Evolutionary conservation across 2,113 vertebrate species (phyloP), one percentile per base, ranked within the genome.

Genomic region (Mesocricetus auratus): DNA sequence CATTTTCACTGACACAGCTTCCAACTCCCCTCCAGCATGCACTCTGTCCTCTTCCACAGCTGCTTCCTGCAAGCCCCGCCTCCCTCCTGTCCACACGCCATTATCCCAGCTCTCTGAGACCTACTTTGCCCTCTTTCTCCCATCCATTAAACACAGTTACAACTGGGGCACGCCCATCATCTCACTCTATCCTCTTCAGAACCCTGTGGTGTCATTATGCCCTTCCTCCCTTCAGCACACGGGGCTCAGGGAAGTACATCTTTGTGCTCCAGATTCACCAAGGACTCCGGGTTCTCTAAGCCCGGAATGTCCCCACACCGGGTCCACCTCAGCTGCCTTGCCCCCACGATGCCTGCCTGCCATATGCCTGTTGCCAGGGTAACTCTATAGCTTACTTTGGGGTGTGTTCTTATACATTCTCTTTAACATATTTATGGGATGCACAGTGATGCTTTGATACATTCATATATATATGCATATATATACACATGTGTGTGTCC

Each of bases 261-360:
- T 1, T 6, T 0, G 0, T 0, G 29, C 62, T 17, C 9, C 1
- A n/a, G 47, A 24, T 1, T 53, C 75, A 42, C 3, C 9, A 36
- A 0, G 0, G 39, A 47, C 62, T 36, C 11, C 0, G 0, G 56
- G 12, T 47, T 88, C 60, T 12, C 36, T 0, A 4, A 42, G 42
- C 42, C 83, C 60, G 47, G 62, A 22, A 17, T 36, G 83, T 36
- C 90, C 73, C 56, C 47, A 58, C 21, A 9, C 17, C 11, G 7
- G 47, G 53, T 17, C 21, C 56, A 24, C 60, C 5, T 36, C 24
- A 5, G 79, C 45, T 1, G 1, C 58, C 69, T 75, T 4, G 2
- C 26, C 8, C 4, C 24, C 60, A 36, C 0, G 5, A 22, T 31
- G 50, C 19, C 77, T 47, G 39, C 53, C 66, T 15, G 29, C n/a